A percentile compares a stretch with the other conserved stretches of the same genome.
phyloP scores from a whole-genome alignment of 2,113 vertebrate species.

The Hippocampus comes region DNA sequence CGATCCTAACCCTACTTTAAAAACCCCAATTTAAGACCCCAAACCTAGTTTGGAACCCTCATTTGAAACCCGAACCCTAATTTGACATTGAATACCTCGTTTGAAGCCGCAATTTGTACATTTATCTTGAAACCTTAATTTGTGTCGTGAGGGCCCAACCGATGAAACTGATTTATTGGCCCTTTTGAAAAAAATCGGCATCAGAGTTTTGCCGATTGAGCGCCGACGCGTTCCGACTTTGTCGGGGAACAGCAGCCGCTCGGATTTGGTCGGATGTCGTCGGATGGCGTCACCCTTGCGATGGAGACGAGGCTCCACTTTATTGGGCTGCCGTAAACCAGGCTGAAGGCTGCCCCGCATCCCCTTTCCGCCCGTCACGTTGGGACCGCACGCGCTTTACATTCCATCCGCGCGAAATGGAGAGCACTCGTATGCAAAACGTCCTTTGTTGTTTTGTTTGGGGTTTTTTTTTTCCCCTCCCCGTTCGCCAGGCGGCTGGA shows the following conservation, averaged over 20 bases:
- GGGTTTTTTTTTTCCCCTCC: too few relatives aligned
- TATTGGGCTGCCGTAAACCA: neutral
- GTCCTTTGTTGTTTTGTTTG: neutral
- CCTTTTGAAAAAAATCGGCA: too few relatives aligned
- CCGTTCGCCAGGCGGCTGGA: neutral
- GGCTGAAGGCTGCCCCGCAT: neutral
- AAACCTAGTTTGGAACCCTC: neutral
- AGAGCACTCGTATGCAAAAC: neutral
- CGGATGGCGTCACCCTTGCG: too few relatives aligned
- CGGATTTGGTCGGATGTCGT: too few relatives aligned
- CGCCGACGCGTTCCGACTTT: too few relatives aligned
- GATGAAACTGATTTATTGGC: too few relatives aligned
- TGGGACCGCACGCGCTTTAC: too few relatives aligned
- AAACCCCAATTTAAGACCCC: neutral
- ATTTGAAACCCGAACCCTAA: neutral
- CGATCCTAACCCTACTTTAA: too few relatives aligned
- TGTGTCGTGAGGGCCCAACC: too few relatives aligned
- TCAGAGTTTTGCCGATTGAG: too few relatives aligned
- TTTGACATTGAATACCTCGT: neutral
- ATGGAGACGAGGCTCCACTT: neutral
- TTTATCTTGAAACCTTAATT: too few relatives aligned
- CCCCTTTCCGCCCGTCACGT: neutral
- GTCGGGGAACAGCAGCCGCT: too few relatives aligned
- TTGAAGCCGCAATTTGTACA: neutral
- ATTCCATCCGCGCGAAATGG: neutral